Evolutionary conservation across 2,113 vertebrate species (phyloP), one percentile per base, ranked within the genome.

Genomic region (Danio rerio): DNA sequence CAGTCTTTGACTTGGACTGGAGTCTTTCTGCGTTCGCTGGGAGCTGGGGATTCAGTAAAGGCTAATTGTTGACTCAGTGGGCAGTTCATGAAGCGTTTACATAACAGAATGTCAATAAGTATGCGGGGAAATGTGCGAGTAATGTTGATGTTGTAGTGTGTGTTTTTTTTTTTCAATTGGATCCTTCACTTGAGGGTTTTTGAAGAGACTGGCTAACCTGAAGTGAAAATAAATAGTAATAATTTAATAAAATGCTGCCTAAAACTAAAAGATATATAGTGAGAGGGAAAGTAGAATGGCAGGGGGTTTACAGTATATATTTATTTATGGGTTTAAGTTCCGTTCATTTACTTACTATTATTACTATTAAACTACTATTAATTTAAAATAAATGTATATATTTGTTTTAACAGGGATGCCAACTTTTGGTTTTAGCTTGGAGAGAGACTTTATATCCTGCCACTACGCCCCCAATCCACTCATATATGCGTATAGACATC

Each of bases 151-250:
- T 72, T 86, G 9, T 87, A 62, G 83, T 75, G 53, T 21, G 11
- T 21, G 43, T 55, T 16, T 5, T 71, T 90, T 71, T 90, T 87
- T 85, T 45, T 42, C 83, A 86, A 86, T 85, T 88, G 90, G 87
- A 87, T 87, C 21, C 9, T 88, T 70, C 45, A 72, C 84, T 78
- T 85, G 88, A 88, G 83, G 89, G 83, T 90, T 87, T 84, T 86
- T 65, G 85, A 88, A 89, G 88, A 71, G 72, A 58, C 86, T 88
- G 87, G 88, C 88, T 89, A 90, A 77, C 77, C 76, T 89, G 62
- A 88, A 88, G 90, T 91, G 77, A 92, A 91, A 91, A 92, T 89
- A 89, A 16, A 20, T 20, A 18, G 45, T 70, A 21, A 11, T 50
- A 50, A 70, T 20, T 18, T 20, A 21, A 70, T 21, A 50, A 11